Evolutionary conservation across 2,797 vertebrate genomes (phyloP), one percentile per base, ranked within the genome.

Genomic region (Peromyscus eremicus): DNA sequence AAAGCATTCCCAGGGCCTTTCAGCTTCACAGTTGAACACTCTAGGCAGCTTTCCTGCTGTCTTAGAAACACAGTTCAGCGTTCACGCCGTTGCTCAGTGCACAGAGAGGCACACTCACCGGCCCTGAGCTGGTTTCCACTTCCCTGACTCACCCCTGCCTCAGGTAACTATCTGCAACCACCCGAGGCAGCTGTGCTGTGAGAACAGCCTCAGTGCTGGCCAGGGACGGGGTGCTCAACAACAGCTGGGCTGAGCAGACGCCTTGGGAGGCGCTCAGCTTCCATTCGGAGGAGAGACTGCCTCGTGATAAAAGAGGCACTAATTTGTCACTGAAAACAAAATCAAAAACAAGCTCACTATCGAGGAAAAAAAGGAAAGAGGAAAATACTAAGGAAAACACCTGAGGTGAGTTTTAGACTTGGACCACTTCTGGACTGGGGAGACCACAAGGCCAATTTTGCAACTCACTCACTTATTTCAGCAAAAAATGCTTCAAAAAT

Each of bases 381-480:
- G 21, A 81, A 29, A 37, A 27, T 75, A 79, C 27, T 60, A 55
- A 91, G 85, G 52, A 60, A 57, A 82, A 57, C 77, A 84, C 62
- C 0, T 6, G 43, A 86, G 83, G 80, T 43, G 77, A 52, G 9
- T 23, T 76, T 43, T 77, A 16, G 66, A 85, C 80, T 34, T 9
- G 29, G 68, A 68, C 16, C 8, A 2, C 19, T 9, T 60, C 37
- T 23, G 40, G 23, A 23, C 23, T 9, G 52, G 14, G 81, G 21
- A 82, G 71, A 62, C 1, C 62, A 79, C 7, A 34, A 73, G 52
- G 2, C 71, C 23, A 70, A 80, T 75, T 95, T 66, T 79, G 6
- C 11, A 94, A 49, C 16, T 62, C 46, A 52, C 12, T 92, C 70
- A 84, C 19, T 95, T 89, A 93, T 64, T 70, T 71, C n/a, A 70